phyloP scores from a whole-genome alignment of 2,888 invertebrate species.

The Heliconius hortense region DNA sequence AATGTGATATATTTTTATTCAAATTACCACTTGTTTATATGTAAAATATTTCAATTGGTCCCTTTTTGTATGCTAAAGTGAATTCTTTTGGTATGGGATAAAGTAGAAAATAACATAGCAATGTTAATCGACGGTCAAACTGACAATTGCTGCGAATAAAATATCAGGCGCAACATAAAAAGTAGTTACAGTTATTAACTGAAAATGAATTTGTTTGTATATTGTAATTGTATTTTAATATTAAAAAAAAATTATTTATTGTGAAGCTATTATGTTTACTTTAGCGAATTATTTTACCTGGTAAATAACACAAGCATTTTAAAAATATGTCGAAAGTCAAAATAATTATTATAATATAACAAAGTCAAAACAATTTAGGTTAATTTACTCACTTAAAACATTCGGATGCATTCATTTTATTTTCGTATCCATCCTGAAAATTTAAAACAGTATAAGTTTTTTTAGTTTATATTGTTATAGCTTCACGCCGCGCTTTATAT shows the following conservation, averaged over 20 bases:
- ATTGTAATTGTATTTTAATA: neutral
- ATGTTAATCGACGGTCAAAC: neutral
- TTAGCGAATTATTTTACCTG: too few relatives aligned
- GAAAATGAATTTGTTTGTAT: slow-evolving; percentile 4
- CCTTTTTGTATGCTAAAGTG: slow-evolving; percentile 9
- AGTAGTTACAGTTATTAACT: slow-evolving; percentile 11
- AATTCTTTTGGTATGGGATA: neutral
- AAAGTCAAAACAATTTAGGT: slow-evolving; percentile 3
- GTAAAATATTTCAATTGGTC: slow-evolving; percentile 26
- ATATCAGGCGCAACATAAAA: slow-evolving; percentile 18
- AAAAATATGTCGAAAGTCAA: neutral
- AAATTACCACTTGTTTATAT: slow-evolving; percentile 42
- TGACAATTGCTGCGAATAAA: slow-evolving; percentile 17
- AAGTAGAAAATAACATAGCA: slow-evolving; percentile 5
- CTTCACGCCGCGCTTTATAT: too few relatives aligned
- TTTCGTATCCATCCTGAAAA: slow-evolving; percentile 75
- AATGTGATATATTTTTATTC: slow-evolving; percentile 46
- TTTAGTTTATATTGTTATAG: too few relatives aligned
- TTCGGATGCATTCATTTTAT: slow-evolving; percentile 76
- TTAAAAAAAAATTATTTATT: neutral
- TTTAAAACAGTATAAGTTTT: neutral
- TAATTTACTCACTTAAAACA: slow-evolving; percentile 71
- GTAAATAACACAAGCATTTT: neutral
- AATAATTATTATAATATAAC: neutral
- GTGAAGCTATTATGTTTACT: neutral